Percentiles rank a stretch among this genome's conserved stretches.
Conservation (phyloP, 2,888 invertebrate species). For the Sicus ferrugineus region DNA sequence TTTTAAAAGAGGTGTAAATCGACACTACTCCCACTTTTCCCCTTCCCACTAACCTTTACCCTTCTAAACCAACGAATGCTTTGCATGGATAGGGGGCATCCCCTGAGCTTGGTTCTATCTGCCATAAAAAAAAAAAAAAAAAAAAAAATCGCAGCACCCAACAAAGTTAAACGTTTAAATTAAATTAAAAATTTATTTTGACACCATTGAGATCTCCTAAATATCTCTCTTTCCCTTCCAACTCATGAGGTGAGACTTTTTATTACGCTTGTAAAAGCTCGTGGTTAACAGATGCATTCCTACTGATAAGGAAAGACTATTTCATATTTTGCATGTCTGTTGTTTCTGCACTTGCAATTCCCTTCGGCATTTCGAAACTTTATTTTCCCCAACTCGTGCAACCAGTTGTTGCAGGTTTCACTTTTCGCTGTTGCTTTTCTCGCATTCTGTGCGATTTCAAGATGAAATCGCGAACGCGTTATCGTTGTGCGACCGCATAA, state of each 20-base stretch:
- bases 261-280: slow-evolving; percentile 47
- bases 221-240: no score
- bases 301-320: slow-evolving; percentile 57
- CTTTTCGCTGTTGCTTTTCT: slow-evolving; percentile 32
- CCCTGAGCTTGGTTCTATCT: no score
- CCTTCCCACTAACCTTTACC: no score
- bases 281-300: slow-evolving; percentile 64
- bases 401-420: slow-evolving; percentile 33
- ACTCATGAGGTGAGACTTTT: neutral
- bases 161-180: no score
- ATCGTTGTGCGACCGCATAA: slow-evolving; percentile 62
- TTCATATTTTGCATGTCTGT: slow-evolving; percentile 47
- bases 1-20: no score
- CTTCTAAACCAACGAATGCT: no score
- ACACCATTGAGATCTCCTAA: no score
- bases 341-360: slow-evolving; percentile 1
- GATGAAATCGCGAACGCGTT: slow-evolving; percentile 53
- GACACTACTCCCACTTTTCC: no score
- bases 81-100: no score
- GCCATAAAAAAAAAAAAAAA: no score
- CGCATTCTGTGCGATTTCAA: slow-evolving; percentile 23
- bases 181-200: no score
- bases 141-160: no score
- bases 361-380: neutral
- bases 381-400: slow-evolving; percentile 48